phyloP scores from a whole-genome alignment of 2,888 invertebrate species.

The Laspeyria flexula region DNA sequence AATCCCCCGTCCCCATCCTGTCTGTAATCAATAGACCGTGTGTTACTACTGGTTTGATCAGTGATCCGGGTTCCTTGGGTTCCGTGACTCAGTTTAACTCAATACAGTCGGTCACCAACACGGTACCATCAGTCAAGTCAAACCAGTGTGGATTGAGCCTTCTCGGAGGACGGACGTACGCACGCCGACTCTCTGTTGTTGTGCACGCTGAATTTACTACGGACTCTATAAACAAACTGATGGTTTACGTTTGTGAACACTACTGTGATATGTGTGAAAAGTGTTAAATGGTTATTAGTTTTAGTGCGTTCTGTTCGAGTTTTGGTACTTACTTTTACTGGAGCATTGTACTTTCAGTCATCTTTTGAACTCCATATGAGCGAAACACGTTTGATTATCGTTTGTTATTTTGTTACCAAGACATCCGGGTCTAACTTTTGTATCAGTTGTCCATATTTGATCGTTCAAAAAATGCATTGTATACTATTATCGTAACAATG shows the following conservation, averaged over 20 bases:
- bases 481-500: slow-evolving; percentile 20
- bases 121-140: slow-evolving; percentile 54
- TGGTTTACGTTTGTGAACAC: slow-evolving; percentile 55
- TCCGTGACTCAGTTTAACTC: slow-evolving; percentile 75
- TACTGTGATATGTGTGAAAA: slow-evolving; percentile 66
- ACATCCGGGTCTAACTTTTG: slow-evolving; percentile 74
- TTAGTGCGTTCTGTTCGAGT: slow-evolving; percentile 58
- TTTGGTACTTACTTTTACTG: slow-evolving; percentile 60
- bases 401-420: slow-evolving; percentile 82
- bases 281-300: slow-evolving; percentile 53
- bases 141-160: slow-evolving; percentile 69
- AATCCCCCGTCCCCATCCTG: slow-evolving; percentile 58
- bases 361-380: slow-evolving; percentile 69
- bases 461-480: slow-evolving; percentile 39
- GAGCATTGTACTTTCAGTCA: slow-evolving; percentile 56
- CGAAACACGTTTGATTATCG: slow-evolving; percentile 78
- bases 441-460: slow-evolving; percentile 51
- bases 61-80: slow-evolving; percentile 74
- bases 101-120: slow-evolving; percentile 66
- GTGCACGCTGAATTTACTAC: slow-evolving; percentile 59
- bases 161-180: slow-evolving; percentile 66
- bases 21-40: slow-evolving; percentile 68
- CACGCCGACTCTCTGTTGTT: slow-evolving; percentile 47
- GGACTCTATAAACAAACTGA: slow-evolving; percentile 64
- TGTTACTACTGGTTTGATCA: slow-evolving; percentile 68